phyloP scores from a whole-genome alignment of 2,113 vertebrate species.

The Anhinga anhinga region DNA sequence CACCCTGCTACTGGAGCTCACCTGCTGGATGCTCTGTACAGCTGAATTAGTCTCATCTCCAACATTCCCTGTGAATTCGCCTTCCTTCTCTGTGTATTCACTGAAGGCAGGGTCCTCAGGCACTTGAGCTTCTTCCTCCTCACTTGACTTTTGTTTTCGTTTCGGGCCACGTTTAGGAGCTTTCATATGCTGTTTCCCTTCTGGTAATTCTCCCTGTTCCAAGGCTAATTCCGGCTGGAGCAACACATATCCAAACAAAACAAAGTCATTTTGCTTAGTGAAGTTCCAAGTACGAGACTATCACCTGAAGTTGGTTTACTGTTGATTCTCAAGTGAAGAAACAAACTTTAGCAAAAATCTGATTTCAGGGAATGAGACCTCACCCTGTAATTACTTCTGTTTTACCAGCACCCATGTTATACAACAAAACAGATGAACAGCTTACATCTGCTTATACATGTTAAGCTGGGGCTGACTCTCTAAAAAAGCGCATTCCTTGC shows the following conservation, averaged over 20 bases:
- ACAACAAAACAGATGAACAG: background rate
- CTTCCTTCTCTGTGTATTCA: conserved; percentile 79
- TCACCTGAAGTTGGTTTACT: background rate
- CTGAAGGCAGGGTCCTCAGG: conserved; percentile 80
- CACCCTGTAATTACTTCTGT: background rate
- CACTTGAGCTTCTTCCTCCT: conserved; percentile 77
- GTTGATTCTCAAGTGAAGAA: background rate
- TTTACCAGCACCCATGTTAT: background rate
- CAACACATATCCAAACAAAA: conserved; percentile 4
- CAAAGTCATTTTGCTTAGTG: background rate
- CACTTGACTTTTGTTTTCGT: conserved; percentile 79
- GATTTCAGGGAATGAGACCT: background rate
- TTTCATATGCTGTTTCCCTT: conserved; percentile 77
- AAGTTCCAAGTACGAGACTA: background rate
- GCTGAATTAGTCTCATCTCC: conserved; percentile 95
- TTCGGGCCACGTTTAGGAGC: conserved; percentile 71
- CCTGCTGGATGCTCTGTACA: conserved; percentile 97
- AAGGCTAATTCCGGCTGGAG: conserved; percentile 83
- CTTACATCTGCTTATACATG: background rate
- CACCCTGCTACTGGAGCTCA: conserved; percentile 25
- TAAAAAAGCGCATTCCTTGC: background rate
- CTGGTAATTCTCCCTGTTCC: conserved; percentile 80
- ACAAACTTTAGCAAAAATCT: background rate
- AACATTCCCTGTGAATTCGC: conserved; percentile 76
- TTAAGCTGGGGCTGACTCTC: background rate